Base-by-base conservation (phyloP, 2,113 vertebrate species). In the Alectura lathami region DNA sequence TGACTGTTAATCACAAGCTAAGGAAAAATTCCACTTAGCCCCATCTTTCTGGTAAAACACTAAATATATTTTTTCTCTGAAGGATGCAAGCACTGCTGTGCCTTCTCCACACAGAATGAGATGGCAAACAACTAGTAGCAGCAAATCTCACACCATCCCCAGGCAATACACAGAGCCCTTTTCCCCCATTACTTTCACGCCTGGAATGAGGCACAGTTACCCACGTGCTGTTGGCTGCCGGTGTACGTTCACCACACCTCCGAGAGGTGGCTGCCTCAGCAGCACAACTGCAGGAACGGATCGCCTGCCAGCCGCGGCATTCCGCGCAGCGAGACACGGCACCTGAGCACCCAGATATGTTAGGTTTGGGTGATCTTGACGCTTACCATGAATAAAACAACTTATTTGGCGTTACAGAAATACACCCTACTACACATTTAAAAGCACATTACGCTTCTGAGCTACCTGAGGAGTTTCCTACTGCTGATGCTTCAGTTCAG, bases 51-150 rank as follows among this genome's bases (percentile, higher is more conserved):
- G n/a, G 13, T 9, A 50, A 48, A 76, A 75, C 53, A 66, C 27
- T 50, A 76, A 32, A 32, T 1, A 38, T 6, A 67, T 56, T 53
- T 64, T 51, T 34, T 64, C 54, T 59, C 66, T 40, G 59, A 57
- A 62, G 40, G 45, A 50, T 32, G 10, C 27, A 43, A 48, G 56
- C 9, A 56, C 13, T 34, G 34, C 47, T 54, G 17, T 66, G 43
- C 29, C 59, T 42, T 9, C 29, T 12, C 30, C 26, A 22, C 16
- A 22, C 0, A 53, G 17, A 27, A 72, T 0, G 0, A 73, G 73
- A 13, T 43, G 5, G 26, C 78, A 16, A 76, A 81, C 14, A 75
- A 4, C 51, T 22, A 42, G 17, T 10, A 3, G 17, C 42, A 79
- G 73, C 30, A 50, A 32, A 54, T 38, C 27, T 83, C 72, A 22